These are phyloP conservation scores for Solenopsis fugax DNA, from an alignment of 1,140 invertebrate species.

Conservation along the genomic window DNA sequence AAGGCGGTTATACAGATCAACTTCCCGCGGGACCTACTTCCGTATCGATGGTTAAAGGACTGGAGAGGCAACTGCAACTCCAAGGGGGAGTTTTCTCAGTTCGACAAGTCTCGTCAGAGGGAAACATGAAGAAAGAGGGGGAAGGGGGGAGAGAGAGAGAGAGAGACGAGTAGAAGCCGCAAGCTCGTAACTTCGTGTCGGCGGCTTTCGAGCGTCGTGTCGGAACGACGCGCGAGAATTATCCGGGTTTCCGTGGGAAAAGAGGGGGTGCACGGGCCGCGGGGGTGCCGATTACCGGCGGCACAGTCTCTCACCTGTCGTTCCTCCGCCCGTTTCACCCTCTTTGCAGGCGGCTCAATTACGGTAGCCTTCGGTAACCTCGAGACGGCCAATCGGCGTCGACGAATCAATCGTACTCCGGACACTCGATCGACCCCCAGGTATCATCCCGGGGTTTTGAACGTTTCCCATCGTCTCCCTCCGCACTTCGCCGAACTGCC, in stretches of 20 bases:
- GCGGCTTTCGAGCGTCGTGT: slow-evolving; percentile 64
- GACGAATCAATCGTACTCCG: slow-evolving; percentile 65
- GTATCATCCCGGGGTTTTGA: slow-evolving; percentile 49
- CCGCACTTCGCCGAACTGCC: slow-evolving; percentile 34
- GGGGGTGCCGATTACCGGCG: slow-evolving; percentile 45
- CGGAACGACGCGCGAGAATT: slow-evolving; percentile 67
- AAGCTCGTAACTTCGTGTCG: slow-evolving; percentile 59
- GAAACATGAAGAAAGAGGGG: background rate
- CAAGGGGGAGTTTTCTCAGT: slow-evolving; percentile 27
- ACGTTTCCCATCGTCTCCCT: background rate
- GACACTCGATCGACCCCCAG: slow-evolving; percentile 10
- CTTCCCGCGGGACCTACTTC: slow-evolving; percentile 17
- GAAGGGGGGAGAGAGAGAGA: background rate
- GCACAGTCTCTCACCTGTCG: slow-evolving; percentile 68
- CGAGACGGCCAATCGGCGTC: slow-evolving; percentile 70
- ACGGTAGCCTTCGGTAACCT: slow-evolving; percentile 61
- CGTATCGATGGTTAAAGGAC: slow-evolving; percentile 30
- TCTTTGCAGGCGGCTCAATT: slow-evolving; percentile 70
- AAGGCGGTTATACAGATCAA: slow-evolving; percentile 15
- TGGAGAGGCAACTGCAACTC: background rate
- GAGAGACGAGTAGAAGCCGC: slow-evolving; percentile 55
- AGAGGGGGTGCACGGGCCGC: background rate
- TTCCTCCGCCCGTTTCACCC: slow-evolving; percentile 36
- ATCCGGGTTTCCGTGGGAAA: slow-evolving; percentile 10
- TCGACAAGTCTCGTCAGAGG: slow-evolving; percentile 59